Evolutionary conservation across 2,797 vertebrate genomes (phyloP), one percentile per base, ranked within the genome.

Genomic region (Clarias laeviceps): DNA sequence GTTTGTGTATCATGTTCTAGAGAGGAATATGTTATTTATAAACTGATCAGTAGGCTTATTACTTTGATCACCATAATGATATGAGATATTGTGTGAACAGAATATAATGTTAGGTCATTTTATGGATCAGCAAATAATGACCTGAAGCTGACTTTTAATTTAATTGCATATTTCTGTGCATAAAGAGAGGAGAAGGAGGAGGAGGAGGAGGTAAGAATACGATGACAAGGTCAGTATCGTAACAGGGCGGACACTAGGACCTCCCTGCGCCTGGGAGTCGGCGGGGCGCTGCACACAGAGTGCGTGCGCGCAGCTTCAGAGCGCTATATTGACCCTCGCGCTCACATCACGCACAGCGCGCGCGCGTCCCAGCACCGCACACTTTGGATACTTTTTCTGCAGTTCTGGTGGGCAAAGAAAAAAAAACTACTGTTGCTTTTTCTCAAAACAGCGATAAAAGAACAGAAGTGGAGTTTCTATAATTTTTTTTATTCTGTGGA

Each of bases 231-330:
- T 62, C 62, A n/a, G 15, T 40, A 7, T 18, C 65, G 40, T 59
- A 62, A 76, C 2, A 0, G 0, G 78, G 79, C 86, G 80, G 88
- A 88, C 89, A 78, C 81, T 92, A 91, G 89, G 91, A 90, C 91
- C 82, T 83, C 56, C 65, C 62, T n/a, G 80, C 74, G 57, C 32
- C 86, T 73, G 78, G 78, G 79, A 69, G 17, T 68, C 76, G n/a
- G 34, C 66, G 72, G 68, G 34, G 62, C 37, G 40, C 64, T 57
- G 66, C 81, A 80, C 40, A 74, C 61, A 56, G 57, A 59, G 34
- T n/a, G 78, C 61, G 62, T 45, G 82, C 37, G 72, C 59, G 61
- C 70, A 65, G 82, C 82, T 84, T 56, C 77, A 29, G 56, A 59
- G 84, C 61, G 72, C 62, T 76, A 66, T 66, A 84, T 29, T 64